Evolutionary conservation across 2,113 vertebrate species (phyloP).

Genomic region (Synodontis membranacea): DNA sequence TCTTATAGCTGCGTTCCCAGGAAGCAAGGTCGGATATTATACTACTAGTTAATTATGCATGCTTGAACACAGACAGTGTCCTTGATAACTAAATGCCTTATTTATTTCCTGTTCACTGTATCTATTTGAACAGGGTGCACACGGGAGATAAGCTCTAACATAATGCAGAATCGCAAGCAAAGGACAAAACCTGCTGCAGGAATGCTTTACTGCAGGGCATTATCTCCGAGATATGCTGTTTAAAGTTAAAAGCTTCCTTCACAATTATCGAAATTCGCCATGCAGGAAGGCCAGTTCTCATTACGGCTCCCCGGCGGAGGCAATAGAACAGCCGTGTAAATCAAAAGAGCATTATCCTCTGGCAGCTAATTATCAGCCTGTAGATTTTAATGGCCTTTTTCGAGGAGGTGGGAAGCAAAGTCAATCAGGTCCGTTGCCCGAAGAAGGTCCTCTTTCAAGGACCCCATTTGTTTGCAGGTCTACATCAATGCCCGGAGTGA

Average conservation of each 20-base stretch:
- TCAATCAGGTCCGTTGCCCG: slow-evolving; percentile 45
- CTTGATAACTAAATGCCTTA: background rate
- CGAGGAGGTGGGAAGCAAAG: slow-evolving; percentile 36
- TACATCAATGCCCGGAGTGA: slow-evolving; percentile 25
- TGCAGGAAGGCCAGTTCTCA: slow-evolving; percentile 25
- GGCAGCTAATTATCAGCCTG: slow-evolving; percentile 46
- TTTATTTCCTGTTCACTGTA: slow-evolving; percentile 3
- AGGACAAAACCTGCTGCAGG: background rate
- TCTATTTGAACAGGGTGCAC: background rate
- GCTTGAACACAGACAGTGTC: background rate
- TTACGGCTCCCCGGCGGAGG: slow-evolving; percentile 25
- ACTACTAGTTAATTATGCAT: background rate
- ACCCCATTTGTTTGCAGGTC: slow-evolving; percentile 33
- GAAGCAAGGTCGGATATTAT: background rate
- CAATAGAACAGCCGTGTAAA: background rate
- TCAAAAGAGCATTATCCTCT: slow-evolving; percentile 35
- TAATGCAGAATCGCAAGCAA: slow-evolving; percentile 3
- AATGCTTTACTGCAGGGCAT: background rate
- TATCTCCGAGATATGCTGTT: slow-evolving; percentile 5
- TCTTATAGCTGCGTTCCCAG: background rate
- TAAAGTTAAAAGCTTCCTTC: slow-evolving; percentile 25
- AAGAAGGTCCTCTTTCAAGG: slow-evolving; percentile 31
- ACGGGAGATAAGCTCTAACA: background rate
- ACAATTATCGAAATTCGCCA: slow-evolving; percentile 27
- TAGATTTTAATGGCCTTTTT: slow-evolving; percentile 51